Evolutionary conservation across 2,797 vertebrate species (phyloP).

Genomic region (Astyanax mexicanus): DNA sequence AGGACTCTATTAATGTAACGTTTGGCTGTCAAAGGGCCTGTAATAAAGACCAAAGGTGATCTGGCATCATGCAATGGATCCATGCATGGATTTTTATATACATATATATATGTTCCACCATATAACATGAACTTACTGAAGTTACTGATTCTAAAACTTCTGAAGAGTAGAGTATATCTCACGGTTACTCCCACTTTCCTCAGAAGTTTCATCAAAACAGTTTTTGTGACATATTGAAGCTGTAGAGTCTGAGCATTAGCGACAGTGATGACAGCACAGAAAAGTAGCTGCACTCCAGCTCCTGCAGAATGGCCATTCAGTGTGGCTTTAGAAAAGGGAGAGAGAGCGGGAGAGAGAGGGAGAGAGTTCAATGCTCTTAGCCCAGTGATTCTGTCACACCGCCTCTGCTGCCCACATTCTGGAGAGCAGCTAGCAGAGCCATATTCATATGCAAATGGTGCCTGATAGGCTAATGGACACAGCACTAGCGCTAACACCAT

Average conservation of each 20-base stretch:
- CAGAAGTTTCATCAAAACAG: slow-evolving; percentile 22
- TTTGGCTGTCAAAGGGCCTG: no score
- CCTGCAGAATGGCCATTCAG: slow-evolving; percentile 11
- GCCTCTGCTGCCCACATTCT: slow-evolving; percentile 46
- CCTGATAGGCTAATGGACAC: slow-evolving; percentile 51
- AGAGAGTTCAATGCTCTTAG: slow-evolving; percentile 31
- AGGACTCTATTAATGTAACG: no score
- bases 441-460: slow-evolving; percentile 50
- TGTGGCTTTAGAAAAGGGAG: slow-evolving; percentile 14
- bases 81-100: no score
- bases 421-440: slow-evolving; percentile 18
- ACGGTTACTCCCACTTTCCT: neutral
- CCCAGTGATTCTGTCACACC: slow-evolving; percentile 43
- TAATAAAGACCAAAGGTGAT: no score
- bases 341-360: slow-evolving; percentile 1
- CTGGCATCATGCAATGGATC: no score
- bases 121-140: no score
- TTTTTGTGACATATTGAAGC: neutral
- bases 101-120: no score
- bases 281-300: slow-evolving; percentile 8
- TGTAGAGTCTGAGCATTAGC: slow-evolving; percentile 13
- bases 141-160: no score
- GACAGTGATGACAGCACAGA: slow-evolving; percentile 1
- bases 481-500: slow-evolving; percentile 46
- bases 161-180: no score